Evolutionary conservation across 30 jellyfish, hydroid and myxozoan species (phyloP).

Genomic region (Pelagia noctiluca): DNA sequence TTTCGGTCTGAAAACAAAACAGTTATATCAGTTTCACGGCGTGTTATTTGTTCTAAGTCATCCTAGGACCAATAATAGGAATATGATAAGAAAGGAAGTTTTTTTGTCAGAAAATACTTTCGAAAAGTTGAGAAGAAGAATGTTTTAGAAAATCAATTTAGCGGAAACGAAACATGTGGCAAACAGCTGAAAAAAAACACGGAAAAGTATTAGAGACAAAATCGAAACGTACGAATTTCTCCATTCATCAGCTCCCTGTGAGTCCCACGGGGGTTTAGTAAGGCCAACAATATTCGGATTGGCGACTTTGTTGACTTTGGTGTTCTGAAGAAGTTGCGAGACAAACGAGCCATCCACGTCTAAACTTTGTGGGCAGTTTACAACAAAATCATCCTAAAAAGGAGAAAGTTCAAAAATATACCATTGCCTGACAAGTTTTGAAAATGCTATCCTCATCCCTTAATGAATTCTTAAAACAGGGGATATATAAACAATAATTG

Average conservation of each 20-base stretch:
- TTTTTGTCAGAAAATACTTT: no score
- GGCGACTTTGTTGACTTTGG: conserved; percentile 11
- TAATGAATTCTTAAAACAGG: no score
- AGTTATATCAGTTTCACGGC: not conserved
- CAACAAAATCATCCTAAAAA: conserved; percentile 74
- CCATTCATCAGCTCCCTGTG: conserved; percentile 79
- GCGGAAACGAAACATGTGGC: no score
- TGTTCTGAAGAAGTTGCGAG: conserved; percentile 24
- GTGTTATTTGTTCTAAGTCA: not conserved
- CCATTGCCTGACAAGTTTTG: not conserved
- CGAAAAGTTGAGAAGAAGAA: no score
- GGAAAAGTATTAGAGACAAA: not conserved
- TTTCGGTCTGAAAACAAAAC: conserved; percentile 64
- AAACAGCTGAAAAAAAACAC: no score
- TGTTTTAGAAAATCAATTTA: no score
- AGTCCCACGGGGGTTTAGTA: conserved; percentile 76
- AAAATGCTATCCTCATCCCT: no score
- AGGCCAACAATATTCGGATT: conserved; percentile 38
- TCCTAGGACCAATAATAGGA: not conserved
- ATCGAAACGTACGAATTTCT: conserved; percentile 58
- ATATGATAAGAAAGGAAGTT: no score
- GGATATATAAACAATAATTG: no score
- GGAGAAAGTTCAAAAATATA: not conserved
- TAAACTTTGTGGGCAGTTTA: conserved; percentile 54
- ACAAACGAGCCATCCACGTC: conserved; percentile 14